A percentile compares a stretch with the other conserved stretches of the same genome.
Conservation (phyloP, 2,888 invertebrate species). For the Trissolcus japonicus region DNA sequence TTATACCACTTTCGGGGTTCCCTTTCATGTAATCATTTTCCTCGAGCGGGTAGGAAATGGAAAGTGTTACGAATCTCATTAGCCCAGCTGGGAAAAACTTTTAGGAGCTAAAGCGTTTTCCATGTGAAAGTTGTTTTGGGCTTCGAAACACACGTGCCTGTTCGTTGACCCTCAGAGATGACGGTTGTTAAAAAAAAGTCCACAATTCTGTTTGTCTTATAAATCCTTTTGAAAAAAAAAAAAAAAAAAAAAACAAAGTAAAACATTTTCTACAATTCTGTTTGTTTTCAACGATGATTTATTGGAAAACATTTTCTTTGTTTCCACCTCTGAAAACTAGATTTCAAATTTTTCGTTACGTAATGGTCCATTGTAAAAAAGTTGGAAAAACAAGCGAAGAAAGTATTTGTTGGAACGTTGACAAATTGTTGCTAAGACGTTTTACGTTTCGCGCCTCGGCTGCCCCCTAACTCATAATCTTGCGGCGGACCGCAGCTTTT, state of each 20-base stretch:
- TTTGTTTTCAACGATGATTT: background rate
- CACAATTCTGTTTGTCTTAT: too few relatives aligned
- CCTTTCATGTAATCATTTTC: constrained; percentile 5
- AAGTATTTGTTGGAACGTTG: constrained; percentile 50
- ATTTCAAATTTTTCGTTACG: background rate
- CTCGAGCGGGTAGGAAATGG: constrained; percentile 8
- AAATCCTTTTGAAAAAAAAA: background rate
- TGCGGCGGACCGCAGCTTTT: constrained; percentile 68
- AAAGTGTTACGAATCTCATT: constrained; percentile 15
- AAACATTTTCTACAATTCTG: background rate
- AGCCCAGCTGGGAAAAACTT: constrained; percentile 11
- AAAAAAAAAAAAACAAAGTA: background rate
- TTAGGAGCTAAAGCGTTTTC: constrained; percentile 2
- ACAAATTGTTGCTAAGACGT: constrained; percentile 57
- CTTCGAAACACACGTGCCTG: too few relatives aligned
- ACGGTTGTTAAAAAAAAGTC: too few relatives aligned
- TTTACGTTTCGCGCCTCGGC: constrained; percentile 55
- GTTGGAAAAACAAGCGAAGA: constrained; percentile 9
- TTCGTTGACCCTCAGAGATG: too few relatives aligned
- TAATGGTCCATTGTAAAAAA: background rate
- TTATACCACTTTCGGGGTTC: constrained; percentile 1
- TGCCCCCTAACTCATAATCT: constrained; percentile 63
- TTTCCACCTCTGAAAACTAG: background rate
- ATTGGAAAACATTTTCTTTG: background rate
- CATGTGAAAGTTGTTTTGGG: background rate